A percentile compares a stretch with the other conserved stretches of the same genome.
Evolutionary conservation across 2,888 invertebrate species (phyloP).

Genomic region (Drosophila stalkeri): DNA sequence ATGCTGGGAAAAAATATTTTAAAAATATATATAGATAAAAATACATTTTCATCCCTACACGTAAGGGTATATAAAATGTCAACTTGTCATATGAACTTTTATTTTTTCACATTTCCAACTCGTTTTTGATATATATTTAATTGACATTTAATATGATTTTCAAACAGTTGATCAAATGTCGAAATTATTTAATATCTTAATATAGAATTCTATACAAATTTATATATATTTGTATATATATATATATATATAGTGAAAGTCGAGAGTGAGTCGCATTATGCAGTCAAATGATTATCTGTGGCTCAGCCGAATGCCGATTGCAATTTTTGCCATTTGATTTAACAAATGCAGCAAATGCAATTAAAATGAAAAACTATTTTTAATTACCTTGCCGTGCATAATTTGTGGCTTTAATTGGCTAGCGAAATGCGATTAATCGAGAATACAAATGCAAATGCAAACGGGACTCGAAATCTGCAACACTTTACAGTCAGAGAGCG

Average conservation of each 20-base stretch:
- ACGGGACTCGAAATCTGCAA: not conserved
- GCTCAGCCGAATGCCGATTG: conserved; percentile 11
- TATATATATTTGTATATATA: not conserved
- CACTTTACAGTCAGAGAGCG: not conserved
- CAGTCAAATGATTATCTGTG: conserved; percentile 50
- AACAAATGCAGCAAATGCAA: conserved; percentile 60
- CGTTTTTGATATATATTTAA: conserved; percentile 27
- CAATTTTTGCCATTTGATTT: conserved; percentile 59
- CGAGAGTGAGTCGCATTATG: conserved; percentile 22
- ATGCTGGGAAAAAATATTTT: not conserved
- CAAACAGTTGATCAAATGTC: conserved; percentile 36
- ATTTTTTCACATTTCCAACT: conserved; percentile 4
- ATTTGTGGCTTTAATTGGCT: conserved; percentile 64
- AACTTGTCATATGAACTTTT: not conserved
- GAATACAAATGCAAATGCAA: conserved; percentile 38
- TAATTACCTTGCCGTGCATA: conserved; percentile 70
- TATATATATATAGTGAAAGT: not conserved
- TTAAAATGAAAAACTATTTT: conserved; percentile 66
- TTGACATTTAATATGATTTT: conserved; percentile 55
- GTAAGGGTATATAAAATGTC: too few species aligned
- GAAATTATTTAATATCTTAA: conserved; percentile 16
- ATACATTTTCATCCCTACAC: too few species aligned
- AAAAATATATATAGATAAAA: not conserved
- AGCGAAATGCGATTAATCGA: conserved; percentile 66
- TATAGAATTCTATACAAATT: not conserved